A percentile compares a stretch with the other conserved stretches of the same genome.
These are phyloP conservation scores for Stenopsyche tienmushanensis DNA, from an alignment of 1,140 invertebrate genomes.

Conservation along the genomic window DNA sequence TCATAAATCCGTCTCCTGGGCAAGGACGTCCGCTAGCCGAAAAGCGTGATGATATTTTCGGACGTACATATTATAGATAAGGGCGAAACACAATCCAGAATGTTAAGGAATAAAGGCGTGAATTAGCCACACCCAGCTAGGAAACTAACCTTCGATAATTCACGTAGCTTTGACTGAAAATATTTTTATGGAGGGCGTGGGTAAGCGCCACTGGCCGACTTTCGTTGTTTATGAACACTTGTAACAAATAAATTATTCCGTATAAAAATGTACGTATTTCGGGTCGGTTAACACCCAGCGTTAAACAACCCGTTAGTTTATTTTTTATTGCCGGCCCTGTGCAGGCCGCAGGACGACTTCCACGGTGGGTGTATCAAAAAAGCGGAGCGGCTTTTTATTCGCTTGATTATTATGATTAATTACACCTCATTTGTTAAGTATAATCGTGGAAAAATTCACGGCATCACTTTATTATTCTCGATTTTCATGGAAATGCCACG, in stretches of 20 bases:
- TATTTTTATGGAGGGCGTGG: slow-evolving; percentile 41
- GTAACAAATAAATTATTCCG: slow-evolving; percentile 38
- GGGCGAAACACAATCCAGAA: neutral
- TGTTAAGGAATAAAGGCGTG: slow-evolving; percentile 29
- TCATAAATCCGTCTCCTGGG: too few species aligned
- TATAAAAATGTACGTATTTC: slow-evolving; percentile 23
- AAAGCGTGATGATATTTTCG: neutral
- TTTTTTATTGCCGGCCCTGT: neutral
- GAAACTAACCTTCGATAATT: slow-evolving; percentile 36
- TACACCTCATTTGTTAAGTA: slow-evolving; percentile 29
- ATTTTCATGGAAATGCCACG: neutral
- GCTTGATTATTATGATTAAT: slow-evolving; percentile 41
- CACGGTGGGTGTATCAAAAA: slow-evolving; percentile 26
- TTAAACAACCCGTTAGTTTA: slow-evolving; percentile 10
- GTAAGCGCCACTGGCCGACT: slow-evolving; percentile 32
- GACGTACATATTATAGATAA: too few species aligned
- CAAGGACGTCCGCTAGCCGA: too few species aligned
- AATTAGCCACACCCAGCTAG: slow-evolving; percentile 24
- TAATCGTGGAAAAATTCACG: slow-evolving; percentile 9
- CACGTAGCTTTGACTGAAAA: slow-evolving; percentile 35
- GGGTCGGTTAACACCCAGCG: slow-evolving; percentile 20
- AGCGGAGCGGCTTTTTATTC: slow-evolving; percentile 28
- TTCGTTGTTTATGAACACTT: slow-evolving; percentile 39
- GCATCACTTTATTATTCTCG: neutral
- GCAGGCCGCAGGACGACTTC: neutral